Base-by-base conservation (phyloP, 2,888 invertebrate species). In the Ditylenchus weischeri region DNA sequence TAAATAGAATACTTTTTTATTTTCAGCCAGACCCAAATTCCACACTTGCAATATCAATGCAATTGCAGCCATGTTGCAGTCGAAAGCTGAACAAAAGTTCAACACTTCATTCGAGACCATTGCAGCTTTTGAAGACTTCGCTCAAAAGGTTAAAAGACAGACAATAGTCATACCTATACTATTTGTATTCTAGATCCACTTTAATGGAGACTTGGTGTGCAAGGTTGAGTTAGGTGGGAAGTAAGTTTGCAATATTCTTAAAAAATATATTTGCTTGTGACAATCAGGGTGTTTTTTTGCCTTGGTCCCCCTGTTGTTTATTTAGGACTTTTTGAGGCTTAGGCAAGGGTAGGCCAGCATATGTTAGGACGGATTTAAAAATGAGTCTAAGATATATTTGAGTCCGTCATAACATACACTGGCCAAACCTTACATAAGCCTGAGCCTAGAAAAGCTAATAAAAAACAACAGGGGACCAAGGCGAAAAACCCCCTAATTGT, bases 31-130 rank as follows among this genome's bases (percentile, higher is more conserved):
- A 13, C 74, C 74, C 8, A 69, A 70, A 35, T 74, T 74, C 64
- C 75, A 76, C 58, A 70, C 70, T 62, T 74, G 74, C 60, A 74
- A 74, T 58, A 76, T 74, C 58, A 75, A 74, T 49, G 70, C 70
- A 38, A 76, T 73, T 57, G 73, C 74, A 18, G 51, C 43, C 11
- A 50, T 58, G 19, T 23, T 72, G 18, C 72, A 72, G 50, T 21
- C 49, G 23, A 71, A 65, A 49, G 72, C 72, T 23, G 74, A 72
- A 57, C 38, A 65, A 48, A 51, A 57, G 21, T 74, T 74, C 64
- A 74, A 74, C 60, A 73, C 70, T 13, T 66, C 74, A 1, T 74
- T 74, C 60, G 74, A 74, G 50, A 74, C 74, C 1, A 54, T 74
- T 43, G 74, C 74, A 54, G 67, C 62, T 13, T 75, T 70, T 60